Evolutionary conservation across 1,140 invertebrate genomes (phyloP).

Genomic region (Stratiolaelaps scimitus): DNA sequence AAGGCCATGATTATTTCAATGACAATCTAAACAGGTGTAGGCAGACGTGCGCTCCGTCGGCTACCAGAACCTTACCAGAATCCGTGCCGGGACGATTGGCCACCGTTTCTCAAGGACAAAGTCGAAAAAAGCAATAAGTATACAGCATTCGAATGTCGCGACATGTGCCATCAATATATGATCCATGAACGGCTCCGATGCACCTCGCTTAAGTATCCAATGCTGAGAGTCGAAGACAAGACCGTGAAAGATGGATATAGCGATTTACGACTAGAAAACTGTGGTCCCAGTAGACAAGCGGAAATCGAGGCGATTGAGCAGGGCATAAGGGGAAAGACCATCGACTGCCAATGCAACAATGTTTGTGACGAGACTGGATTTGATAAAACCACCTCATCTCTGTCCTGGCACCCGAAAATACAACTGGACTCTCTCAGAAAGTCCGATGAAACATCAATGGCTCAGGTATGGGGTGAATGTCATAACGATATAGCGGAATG

Average conservation of each 20-base stretch:
- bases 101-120: background rate
- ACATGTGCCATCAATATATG: conserved; percentile 12
- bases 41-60: background rate
- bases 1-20: too few species aligned
- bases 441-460: background rate
- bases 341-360: conserved; percentile 16
- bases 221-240: background rate
- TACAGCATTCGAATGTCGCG: background rate
- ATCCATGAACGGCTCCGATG: background rate
- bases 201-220: conserved; percentile 4
- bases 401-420: conserved; percentile 14
- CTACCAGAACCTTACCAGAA: conserved; percentile 8
- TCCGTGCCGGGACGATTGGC: conserved; percentile 3
- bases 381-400: conserved; percentile 17
- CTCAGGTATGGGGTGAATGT: background rate
- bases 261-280: conserved; percentile 3
- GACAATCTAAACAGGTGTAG: background rate
- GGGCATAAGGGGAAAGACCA: background rate
- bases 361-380: conserved; percentile 14
- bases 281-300: background rate
- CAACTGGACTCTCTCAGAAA: background rate
- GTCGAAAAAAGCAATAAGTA: conserved; percentile 12
- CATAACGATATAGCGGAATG: too few species aligned
- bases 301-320: background rate
- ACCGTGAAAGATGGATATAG: background rate